These are phyloP conservation scores for Abrostola triplasia DNA, from an alignment of 2,888 invertebrate genomes.

Conservation along the genomic window DNA sequence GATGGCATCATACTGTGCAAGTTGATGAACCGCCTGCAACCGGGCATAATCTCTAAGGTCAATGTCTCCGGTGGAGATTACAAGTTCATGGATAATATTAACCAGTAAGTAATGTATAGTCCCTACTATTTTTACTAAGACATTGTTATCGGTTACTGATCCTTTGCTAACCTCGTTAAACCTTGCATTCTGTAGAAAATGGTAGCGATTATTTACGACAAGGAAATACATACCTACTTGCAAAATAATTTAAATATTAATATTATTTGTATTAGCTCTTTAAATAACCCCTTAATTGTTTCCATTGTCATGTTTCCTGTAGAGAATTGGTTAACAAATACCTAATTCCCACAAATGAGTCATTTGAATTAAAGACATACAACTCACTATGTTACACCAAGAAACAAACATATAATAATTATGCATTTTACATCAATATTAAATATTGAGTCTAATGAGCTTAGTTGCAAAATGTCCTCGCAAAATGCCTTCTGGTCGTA, in stretches of 20 bases:
- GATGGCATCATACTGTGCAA: slow-evolving; percentile 96
- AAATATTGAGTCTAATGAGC: no score
- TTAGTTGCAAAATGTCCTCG: no score
- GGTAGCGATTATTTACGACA: slow-evolving; percentile 16
- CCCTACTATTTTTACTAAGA: no score
- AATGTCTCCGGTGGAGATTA: slow-evolving; percentile 96
- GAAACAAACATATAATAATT: no score
- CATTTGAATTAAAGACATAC: no score
- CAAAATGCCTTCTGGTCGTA: no score
- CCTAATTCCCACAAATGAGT: no score
- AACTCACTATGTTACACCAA: no score
- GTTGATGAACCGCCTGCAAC: slow-evolving; percentile 95
- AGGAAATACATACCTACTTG: slow-evolving; percentile 15
- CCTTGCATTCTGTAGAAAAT: not conserved
- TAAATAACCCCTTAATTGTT: slow-evolving; percentile 36
- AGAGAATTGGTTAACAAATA: no score
- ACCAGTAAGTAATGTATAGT: slow-evolving; percentile 90
- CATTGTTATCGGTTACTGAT: no score
- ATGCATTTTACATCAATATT: no score
- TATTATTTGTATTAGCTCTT: slow-evolving; percentile 17
- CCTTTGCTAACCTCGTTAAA: no score
- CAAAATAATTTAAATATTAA: slow-evolving; percentile 1
- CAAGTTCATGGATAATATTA: slow-evolving; percentile 98
- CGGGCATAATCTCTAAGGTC: slow-evolving; percentile 95
- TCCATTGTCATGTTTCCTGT: slow-evolving; percentile 4